These are phyloP conservation scores for Saimiri boliviensis DNA, from an alignment of 2,113 vertebrate species.

Conservation along the genomic window DNA sequence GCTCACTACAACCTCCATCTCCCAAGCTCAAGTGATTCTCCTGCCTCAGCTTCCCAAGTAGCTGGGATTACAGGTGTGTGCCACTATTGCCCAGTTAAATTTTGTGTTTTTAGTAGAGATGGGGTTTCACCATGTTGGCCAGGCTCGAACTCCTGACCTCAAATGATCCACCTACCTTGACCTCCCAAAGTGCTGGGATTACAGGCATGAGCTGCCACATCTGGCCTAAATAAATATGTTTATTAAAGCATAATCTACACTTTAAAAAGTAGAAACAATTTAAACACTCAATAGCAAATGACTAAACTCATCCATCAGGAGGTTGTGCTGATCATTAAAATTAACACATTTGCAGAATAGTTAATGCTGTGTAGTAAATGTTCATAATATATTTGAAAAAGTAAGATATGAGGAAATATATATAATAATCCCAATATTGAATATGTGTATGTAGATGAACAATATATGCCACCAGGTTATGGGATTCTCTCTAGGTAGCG, in stretches of 20 bases:
- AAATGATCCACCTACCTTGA: no score
- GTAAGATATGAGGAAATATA: background rate
- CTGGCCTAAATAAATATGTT: background rate
- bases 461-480: background rate
- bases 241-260: background rate
- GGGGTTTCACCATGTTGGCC: no score
- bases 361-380: background rate
- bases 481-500: background rate
- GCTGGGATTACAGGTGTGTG: no score
- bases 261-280: background rate
- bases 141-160: no score
- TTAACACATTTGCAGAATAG: background rate
- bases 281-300: background rate
- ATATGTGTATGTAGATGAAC: background rate
- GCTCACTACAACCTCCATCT: no score
- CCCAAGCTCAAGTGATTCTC: no score
- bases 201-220: fast-evolving
- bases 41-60: no score
- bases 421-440: background rate
- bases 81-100: no score
- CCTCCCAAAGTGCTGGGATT: no score
- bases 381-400: background rate
- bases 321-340: background rate
- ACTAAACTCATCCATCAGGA: background rate
- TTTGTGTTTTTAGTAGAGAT: no score